phyloP scores from a whole-genome alignment of 64 coral and sea anemone species.

The Trachythela sp. region DNA sequence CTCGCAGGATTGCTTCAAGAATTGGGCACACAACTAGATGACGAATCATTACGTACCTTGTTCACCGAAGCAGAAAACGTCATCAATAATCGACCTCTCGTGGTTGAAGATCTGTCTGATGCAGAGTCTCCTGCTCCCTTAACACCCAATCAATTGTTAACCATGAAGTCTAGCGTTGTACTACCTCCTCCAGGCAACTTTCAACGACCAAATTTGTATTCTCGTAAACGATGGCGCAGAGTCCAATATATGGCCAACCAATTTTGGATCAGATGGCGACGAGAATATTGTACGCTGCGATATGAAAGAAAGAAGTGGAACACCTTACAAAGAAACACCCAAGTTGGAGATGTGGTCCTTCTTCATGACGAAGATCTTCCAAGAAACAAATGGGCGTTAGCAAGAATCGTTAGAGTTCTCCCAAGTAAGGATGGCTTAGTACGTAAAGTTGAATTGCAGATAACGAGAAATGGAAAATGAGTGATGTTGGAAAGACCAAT shows the following conservation, averaged over 20 bases:
- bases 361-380: no score
- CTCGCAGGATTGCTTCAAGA: slow-evolving; percentile 9
- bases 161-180: neutral
- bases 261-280: no score
- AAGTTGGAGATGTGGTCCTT: no score
- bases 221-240: no score
- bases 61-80: neutral
- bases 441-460: neutral
- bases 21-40: slow-evolving; percentile 18
- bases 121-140: neutral
- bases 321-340: neutral
- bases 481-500: neutral
- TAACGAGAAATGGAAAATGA: neutral
- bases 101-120: no score
- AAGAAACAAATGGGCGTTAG: no score
- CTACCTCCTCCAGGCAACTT: neutral
- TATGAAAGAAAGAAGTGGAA: neutral
- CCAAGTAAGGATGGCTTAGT: no score
- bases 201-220: no score
- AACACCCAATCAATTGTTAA: neutral
- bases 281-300: neutral
- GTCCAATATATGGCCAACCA: no score
- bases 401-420: no score
- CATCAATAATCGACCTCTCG: neutral
- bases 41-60: neutral